Conservation (phyloP, 2,888 invertebrate genomes). For the Latheticus oryzae region DNA sequence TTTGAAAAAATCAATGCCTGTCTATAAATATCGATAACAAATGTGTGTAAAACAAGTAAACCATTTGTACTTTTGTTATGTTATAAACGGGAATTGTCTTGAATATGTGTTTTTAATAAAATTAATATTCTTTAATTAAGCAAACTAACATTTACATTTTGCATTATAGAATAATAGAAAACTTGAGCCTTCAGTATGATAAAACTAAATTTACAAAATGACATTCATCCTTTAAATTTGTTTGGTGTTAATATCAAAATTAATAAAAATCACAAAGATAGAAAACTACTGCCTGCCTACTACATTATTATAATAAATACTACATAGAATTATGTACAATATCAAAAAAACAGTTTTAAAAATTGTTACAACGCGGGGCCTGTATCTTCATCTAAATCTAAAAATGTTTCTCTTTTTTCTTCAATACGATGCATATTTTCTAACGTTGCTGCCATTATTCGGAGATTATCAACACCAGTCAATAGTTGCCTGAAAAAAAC, state of each 20-base stretch:
- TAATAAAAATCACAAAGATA: constrained; percentile 53
- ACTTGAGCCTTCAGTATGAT: too few relatives aligned
- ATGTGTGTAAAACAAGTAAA: too few relatives aligned
- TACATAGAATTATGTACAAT: constrained; percentile 47
- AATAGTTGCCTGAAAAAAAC: constrained; percentile 70
- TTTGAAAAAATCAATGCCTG: constrained; percentile 64
- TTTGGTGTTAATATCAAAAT: constrained; percentile 41
- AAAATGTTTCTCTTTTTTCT: constrained; percentile 66
- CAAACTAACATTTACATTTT: too few relatives aligned
- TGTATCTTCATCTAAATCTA: constrained; percentile 67
- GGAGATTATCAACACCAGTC: constrained; percentile 75
- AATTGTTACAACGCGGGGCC: constrained; percentile 66
- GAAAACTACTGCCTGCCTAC: constrained; percentile 39
- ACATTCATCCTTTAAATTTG: too few relatives aligned
- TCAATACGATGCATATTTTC: constrained; percentile 71
- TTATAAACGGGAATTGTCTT: too few relatives aligned
- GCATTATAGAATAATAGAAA: constrained; percentile 25
- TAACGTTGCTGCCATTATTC: constrained; percentile 73
- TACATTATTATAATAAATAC: constrained; percentile 52
- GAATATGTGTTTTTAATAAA: neutral
- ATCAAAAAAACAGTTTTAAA: constrained; percentile 33
- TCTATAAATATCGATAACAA: too few relatives aligned
- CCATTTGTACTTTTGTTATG: too few relatives aligned
- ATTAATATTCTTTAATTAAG: too few relatives aligned
- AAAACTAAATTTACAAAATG: too few relatives aligned